Evolutionary conservation across 2,113 vertebrate genomes (phyloP), one percentile per base, ranked within the genome.

Genomic region (Chrysochloris asiatica): DNA sequence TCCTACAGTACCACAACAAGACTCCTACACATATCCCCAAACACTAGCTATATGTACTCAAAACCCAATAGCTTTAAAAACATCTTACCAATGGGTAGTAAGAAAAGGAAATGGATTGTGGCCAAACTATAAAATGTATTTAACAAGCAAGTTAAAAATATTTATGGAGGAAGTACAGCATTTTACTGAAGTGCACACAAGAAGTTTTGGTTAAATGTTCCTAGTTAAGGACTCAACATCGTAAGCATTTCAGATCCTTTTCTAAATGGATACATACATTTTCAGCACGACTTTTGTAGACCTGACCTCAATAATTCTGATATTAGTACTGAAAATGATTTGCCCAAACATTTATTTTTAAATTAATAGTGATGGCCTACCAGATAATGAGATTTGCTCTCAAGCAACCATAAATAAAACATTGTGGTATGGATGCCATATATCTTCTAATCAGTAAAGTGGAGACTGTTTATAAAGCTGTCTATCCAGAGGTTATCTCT

Each of bases 51-150:
- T n/a, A n/a, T n/a, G n/a, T n/a, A n/a, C n/a, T n/a, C n/a, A n/a
- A n/a, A n/a, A n/a, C n/a, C n/a, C n/a, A n/a, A n/a, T n/a, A n/a
- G n/a, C n/a, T n/a, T n/a, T n/a, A n/a, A n/a, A n/a, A n/a, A n/a
- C n/a, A n/a, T n/a, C n/a, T n/a, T n/a, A n/a, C n/a, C n/a, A n/a
- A n/a, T n/a, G n/a, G n/a, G n/a, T n/a, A n/a, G n/a, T n/a, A n/a
- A n/a, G n/a, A n/a, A n/a, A n/a, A n/a, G n/a, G n/a, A n/a, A n/a
- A n/a, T n/a, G n/a, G n/a, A n/a, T n/a, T n/a, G n/a, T n/a, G n/a
- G n/a, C n/a, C n/a, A n/a, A n/a, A n/a, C n/a, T n/a, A n/a, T n/a
- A 13, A 56, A 83, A 72, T 80, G 63, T 71, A 91, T 75, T 79
- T 54, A 71, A 86, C 6, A 56, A 81, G n/a, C n/a, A n/a, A 86